Base-by-base conservation (phyloP, 2,797 vertebrate genomes). In the Lagorchestes hirsutus region DNA sequence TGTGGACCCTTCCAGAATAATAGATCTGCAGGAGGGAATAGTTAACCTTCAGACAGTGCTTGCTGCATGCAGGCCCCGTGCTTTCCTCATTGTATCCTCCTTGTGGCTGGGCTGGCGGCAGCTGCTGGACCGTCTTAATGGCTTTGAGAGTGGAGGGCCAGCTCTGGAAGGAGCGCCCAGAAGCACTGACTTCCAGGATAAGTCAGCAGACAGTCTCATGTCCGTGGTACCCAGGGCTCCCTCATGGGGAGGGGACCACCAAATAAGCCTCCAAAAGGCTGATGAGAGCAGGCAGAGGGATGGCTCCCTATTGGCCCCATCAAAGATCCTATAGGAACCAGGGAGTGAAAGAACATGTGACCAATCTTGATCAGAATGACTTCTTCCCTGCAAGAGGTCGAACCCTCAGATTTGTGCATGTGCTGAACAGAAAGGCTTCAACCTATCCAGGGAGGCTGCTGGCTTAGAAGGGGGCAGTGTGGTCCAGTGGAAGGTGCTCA, bases 41-140 rank as follows among this genome's bases (percentile, higher is more conserved):
- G 67, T 13, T 14, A 67, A 14, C 62, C 31, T 58, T 9, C 3
- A 57, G 24, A 57, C 4, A 14, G 31, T 4, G 14, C 31, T 34
- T 67, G 5, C n/a, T 40, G 0, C 9, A 0, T 6, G 34, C 62
- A 16, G 18, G 62, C 14, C 0, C 11, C 8, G 0, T 16, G 16
- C 67, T 74, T n/a, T 6, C 6, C n/a, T 40, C 67, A 18, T 74
- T 67, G 40, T 5, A 40, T 74, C n/a, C n/a, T 40, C n/a, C 8
- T n/a, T 5, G 13, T 40, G 67, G 67, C 59, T 59, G 58, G 62
- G 14, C 57, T 58, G 57, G 4, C 4, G 4, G 1, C 31, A 0
- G 27, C 57, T 58, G 56, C 14, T 4, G 62, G 62, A 5, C 0
- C 0, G 34, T n/a, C 62, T n/a, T n/a, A 40, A 74, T 40, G 34